These are phyloP conservation scores for Heliopora coerulea DNA, from an alignment of 92 coral and sea anemone genomes.

Conservation along the genomic window DNA sequence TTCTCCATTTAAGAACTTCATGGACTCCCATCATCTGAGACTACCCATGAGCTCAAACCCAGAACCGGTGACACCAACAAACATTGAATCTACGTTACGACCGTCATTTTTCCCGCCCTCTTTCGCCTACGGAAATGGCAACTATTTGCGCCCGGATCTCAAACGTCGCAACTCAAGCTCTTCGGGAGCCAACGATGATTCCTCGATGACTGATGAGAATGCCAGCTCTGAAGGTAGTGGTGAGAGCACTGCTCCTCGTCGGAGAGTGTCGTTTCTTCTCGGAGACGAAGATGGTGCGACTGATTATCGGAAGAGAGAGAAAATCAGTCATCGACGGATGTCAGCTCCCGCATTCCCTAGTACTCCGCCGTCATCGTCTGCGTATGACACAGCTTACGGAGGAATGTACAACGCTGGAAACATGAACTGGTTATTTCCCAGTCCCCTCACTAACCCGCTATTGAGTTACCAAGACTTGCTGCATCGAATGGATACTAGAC, in stretches of 20 bases:
- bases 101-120: constrained; percentile 33
- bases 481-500: constrained; percentile 20
- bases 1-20: constrained; percentile 23
- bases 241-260: constrained; percentile 21
- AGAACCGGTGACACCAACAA: constrained; percentile 16
- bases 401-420: constrained; percentile 15
- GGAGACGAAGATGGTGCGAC: constrained; percentile 11
- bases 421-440: constrained; percentile 29
- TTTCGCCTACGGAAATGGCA: constrained; percentile 1
- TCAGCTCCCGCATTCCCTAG: constrained; percentile 23
- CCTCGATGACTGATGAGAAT: constrained; percentile 39
- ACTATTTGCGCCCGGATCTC: background rate
- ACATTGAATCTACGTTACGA: constrained; percentile 4
- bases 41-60: background rate
- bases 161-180: constrained; percentile 35
- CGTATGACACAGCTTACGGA: constrained; percentile 7
- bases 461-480: constrained; percentile 28
- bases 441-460: constrained; percentile 32
- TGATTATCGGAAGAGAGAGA: constrained; percentile 16
- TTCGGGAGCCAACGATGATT: constrained; percentile 32
- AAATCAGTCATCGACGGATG: constrained; percentile 35
- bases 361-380: background rate
- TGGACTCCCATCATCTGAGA: constrained; percentile 14
- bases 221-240: constrained; percentile 33
- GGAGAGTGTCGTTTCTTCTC: constrained; percentile 24